Base-by-base conservation (phyloP, 2,113 vertebrate species). In the Ictalurus punctatus region DNA sequence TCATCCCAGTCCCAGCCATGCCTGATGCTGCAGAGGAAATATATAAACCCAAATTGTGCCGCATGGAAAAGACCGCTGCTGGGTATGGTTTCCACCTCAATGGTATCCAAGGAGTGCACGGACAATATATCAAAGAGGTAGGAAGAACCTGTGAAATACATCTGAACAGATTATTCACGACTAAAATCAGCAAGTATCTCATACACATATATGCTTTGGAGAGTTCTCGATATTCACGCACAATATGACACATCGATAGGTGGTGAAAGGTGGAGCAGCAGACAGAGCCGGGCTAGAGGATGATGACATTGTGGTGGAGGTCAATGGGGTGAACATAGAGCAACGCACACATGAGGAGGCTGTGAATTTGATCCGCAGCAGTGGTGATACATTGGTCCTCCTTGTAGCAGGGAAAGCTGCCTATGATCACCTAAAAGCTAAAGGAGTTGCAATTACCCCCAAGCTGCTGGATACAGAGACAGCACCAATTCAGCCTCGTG, bases 21-120 rank as follows among this genome's bases (percentile, higher is more conserved):
- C 1, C 59, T 52, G 37, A 10, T 0, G 92, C 95, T 74, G 87
- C 74, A 89, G n/a, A 91, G 5, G 92, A 86, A 71, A 93, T 94
- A 6, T 93, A 94, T 63, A 97, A 97, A 86, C 97, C 97, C n/a
- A 98, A 95, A 91, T 93, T 99, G 86, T 98, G 97, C 91, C 95
- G 89, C 40, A 94, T 99, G 93, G 91, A 95, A 71, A 98, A 96
- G 92, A 94, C 95, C 1, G 82, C 96, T 1, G 91, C 73, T 1
- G 97, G 97, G 86, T 99, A 94, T 59, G 98, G 98, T 84, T 99
- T 99, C 93, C 97, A 94, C 93, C 93, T 99, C 74, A 98, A 97
- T 17, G 94, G 96, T 63, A 95, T 96, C 87, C 94, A 92, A 93
- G 97, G 96, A 34, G 88, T 95, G 76, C 89, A 91, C 40, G 97